Percentiles rank a stretch among this genome's conserved stretches.
phyloP scores from a whole-genome alignment of 2,888 invertebrate genomes.

The Platycnemis pennipes region DNA sequence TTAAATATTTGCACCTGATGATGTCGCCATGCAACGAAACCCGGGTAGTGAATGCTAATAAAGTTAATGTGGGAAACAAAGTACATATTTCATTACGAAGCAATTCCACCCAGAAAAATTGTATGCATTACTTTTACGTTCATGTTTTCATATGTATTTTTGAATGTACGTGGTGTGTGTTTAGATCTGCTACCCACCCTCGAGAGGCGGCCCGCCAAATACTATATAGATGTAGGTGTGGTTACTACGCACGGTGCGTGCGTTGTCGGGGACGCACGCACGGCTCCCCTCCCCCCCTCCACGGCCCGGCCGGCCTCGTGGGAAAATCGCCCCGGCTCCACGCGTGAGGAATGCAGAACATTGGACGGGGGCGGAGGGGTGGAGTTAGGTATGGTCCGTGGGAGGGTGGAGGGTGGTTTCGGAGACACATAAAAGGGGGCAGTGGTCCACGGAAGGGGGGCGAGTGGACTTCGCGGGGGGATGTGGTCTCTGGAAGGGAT shows the following conservation, averaged over 20 bases:
- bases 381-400: not conserved
- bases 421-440: not conserved
- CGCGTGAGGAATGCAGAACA: conserved; percentile 58
- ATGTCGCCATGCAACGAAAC: too few relatives aligned
- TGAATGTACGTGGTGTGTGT: too few relatives aligned
- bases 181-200: too few relatives aligned
- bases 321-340: conserved; percentile 45
- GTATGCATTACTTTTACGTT: too few relatives aligned
- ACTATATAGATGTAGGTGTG: too few relatives aligned
- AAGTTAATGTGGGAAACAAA: too few relatives aligned
- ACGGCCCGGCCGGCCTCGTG: conserved; percentile 28
- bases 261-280: not conserved
- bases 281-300: not conserved
- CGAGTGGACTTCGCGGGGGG: not conserved
- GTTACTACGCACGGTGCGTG: not conserved
- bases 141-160: too few relatives aligned
- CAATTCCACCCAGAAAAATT: too few relatives aligned
- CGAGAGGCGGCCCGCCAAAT: too few relatives aligned
- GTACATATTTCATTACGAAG: too few relatives aligned
- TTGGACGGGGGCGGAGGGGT: not conserved
- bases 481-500: not conserved
- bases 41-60: too few relatives aligned
- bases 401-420: not conserved
- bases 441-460: not conserved
- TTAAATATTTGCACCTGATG: too few relatives aligned